phyloP scores from a whole-genome alignment of 37 sponge, comb jelly and placozoan species.

The Geodia barretti region DNA sequence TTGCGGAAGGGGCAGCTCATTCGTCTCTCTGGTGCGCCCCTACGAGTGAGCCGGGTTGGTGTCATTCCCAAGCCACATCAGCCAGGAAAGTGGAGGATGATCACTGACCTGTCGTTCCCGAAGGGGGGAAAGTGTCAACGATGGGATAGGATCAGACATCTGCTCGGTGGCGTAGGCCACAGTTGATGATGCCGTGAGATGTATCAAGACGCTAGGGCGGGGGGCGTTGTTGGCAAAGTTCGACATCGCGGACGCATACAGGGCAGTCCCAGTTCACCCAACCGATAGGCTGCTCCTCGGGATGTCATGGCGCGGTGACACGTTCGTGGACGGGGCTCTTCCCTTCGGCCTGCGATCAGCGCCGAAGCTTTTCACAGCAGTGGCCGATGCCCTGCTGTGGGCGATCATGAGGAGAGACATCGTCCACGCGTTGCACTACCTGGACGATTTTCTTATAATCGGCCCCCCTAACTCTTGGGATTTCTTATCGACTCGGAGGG shows the following conservation, averaged over 20 bases:
- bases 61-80: conserved; percentile 23
- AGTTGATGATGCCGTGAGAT: not conserved
- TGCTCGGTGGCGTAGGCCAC: conserved; percentile 7
- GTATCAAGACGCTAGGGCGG: not conserved
- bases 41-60: conserved; percentile 22
- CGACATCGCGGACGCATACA: not conserved
- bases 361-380: conserved; percentile 21
- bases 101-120: conserved; percentile 18
- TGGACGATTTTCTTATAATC: not conserved
- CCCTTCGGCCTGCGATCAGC: conserved; percentile 22
- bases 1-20: not conserved
- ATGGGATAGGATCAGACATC: conserved; percentile 6
- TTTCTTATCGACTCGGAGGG: not conserved
- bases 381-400: not conserved
- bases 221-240: conserved; percentile 9
- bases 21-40: not conserved
- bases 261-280: conserved; percentile 13
- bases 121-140: conserved; percentile 13
- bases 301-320: not conserved
- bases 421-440: conserved; percentile 2
- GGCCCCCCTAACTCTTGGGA: conserved; percentile 1
- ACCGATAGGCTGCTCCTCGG: conserved; percentile 4
- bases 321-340: conserved; percentile 1
- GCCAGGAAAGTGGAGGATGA: conserved; percentile 23
- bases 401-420: not conserved